Base-by-base conservation (phyloP, 2,797 vertebrate genomes). In the Gallinago solitaria region DNA sequence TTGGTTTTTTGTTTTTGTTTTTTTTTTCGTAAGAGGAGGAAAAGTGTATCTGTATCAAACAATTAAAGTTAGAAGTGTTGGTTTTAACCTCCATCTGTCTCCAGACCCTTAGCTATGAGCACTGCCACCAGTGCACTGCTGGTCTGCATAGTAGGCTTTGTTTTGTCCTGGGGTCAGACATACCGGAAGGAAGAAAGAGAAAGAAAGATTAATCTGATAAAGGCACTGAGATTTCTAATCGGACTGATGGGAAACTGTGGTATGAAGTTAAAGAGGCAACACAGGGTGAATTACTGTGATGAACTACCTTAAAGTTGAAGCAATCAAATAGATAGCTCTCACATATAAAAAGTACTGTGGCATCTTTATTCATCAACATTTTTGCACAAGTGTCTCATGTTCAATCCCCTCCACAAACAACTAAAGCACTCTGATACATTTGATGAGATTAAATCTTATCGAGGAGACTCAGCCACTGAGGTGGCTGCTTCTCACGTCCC, bases 271-370 rank as follows among this genome's bases (percentile, higher is more conserved):
- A 97, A 98, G 63, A 98, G 96, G 96, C 87, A 97, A 94, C 80
- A 92, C 35, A 54, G 78, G 96, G 96, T 98, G 98, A 98, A 98
- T 98, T 98, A 98, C 95, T 97, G 97, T 91, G 98, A 98, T 98
- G 98, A 98, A 98, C 98, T 98, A 96, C 97, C 92, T 96, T 84
- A 92, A 97, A 97, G 97, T 87, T 85, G 86, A 96, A 98, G 98
- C 97, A 98, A 98, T 98, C 98, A 98, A 95, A 98, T 63, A 98
- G 98, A 98, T 97, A 98, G 98, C 98, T 97, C 96, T 94, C 97
- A 97, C 97, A 97, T 98, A 97, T 97, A 97, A 97, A 98, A 98
- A 98, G 98, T 94, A 97, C 97, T 82, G 87, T 54, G 47, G 96
- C 93, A 94, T 97, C 97, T 97, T 98, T 97, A 98, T 98, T 98